These are phyloP conservation scores for Spialia ferax DNA, from an alignment of 2,888 invertebrate species.

Conservation along the genomic window DNA sequence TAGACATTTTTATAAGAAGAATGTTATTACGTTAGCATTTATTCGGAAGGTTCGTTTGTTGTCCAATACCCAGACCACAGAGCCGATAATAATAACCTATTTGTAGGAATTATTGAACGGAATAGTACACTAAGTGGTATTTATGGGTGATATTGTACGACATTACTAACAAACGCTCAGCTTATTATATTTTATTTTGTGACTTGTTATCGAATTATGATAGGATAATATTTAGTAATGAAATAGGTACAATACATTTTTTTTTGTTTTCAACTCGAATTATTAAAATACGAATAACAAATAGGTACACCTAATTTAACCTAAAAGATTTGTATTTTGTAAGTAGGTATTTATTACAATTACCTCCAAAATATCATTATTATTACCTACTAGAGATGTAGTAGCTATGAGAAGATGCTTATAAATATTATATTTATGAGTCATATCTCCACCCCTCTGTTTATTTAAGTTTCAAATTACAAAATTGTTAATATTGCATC, in stretches of 20 bases:
- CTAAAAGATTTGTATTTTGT: too few species aligned
- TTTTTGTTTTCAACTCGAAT: too few species aligned
- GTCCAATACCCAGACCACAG: slow-evolving; percentile 21
- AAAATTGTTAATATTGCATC: slow-evolving; percentile 23
- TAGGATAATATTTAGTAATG: background rate
- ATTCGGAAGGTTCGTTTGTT: slow-evolving; percentile 25
- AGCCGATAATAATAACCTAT: slow-evolving; percentile 40
- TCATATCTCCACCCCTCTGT: slow-evolving; percentile 40
- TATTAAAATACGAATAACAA: too few species aligned
- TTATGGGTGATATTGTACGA: slow-evolving; percentile 30
- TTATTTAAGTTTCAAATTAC: slow-evolving; percentile 44
- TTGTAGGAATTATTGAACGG: slow-evolving; percentile 34
- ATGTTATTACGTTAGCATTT: slow-evolving; percentile 30
- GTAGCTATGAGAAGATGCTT: too few species aligned
- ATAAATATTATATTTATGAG: slow-evolving; percentile 13
- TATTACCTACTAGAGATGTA: background rate
- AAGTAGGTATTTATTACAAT: background rate
- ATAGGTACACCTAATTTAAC: too few species aligned
- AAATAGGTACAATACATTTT: background rate
- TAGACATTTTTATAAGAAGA: background rate
- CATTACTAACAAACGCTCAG: slow-evolving; percentile 21
- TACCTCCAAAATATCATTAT: background rate
- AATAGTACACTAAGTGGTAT: slow-evolving; percentile 41
- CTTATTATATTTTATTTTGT: background rate
- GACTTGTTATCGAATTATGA: background rate